Percentiles rank a stretch among this genome's conserved stretches.
Conservation (phyloP, 1,140 invertebrate species). For the Aradophagus sp. region DNA sequence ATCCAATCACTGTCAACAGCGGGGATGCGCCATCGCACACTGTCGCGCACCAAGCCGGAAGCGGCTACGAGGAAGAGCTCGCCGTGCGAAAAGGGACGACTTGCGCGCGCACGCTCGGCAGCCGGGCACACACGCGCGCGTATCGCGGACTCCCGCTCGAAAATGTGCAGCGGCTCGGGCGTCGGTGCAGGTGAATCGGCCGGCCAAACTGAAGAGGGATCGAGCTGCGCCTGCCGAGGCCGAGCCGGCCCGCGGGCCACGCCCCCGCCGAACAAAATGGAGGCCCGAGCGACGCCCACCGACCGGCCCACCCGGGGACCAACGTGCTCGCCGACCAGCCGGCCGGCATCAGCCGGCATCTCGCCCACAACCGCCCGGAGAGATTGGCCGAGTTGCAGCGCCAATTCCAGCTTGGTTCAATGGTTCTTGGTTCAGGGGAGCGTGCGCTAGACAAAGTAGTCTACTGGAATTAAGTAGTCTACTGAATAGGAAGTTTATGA, state of each 20-base stretch:
- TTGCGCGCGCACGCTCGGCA: constrained; percentile 31
- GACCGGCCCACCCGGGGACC: neutral
- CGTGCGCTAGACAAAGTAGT: too few species aligned
- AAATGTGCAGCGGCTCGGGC: constrained; percentile 68
- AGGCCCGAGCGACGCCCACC: constrained; percentile 53
- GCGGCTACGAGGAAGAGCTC: too few species aligned
- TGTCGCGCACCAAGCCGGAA: too few species aligned
- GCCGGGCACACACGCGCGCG: constrained; percentile 59
- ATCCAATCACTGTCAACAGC: constrained; percentile 28
- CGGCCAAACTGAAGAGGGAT: constrained; percentile 59
- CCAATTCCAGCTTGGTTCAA: too few species aligned
- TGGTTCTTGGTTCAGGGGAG: too few species aligned
- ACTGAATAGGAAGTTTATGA: too few species aligned
- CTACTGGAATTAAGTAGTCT: too few species aligned
- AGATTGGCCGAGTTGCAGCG: neutral
- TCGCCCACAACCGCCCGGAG: neutral
- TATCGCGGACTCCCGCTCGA: constrained; percentile 68
- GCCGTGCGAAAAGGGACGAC: too few species aligned
- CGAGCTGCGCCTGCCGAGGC: constrained; percentile 35
- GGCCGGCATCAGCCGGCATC: neutral
- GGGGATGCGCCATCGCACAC: constrained; percentile 14
- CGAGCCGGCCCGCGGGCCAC: constrained; percentile 13
- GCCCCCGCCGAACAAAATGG: constrained; percentile 68
- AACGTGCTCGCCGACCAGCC: constrained; percentile 6
- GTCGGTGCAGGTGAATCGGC: constrained; percentile 60